Evolutionary conservation across 1,140 invertebrate genomes (phyloP).

Genomic region (Subanguina moxae): DNA sequence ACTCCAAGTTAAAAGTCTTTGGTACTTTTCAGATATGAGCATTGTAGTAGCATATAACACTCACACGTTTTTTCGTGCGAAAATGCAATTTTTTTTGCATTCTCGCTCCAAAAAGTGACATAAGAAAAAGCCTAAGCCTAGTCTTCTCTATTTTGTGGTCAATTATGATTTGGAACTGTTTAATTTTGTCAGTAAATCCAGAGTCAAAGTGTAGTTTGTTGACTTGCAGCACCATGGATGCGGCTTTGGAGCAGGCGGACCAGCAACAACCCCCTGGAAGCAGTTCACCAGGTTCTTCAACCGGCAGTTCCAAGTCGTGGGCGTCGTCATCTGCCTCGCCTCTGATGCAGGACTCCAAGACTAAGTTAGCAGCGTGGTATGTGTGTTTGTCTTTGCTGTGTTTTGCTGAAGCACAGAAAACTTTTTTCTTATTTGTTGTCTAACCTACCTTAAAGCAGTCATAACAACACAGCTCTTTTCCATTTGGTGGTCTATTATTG

Average conservation of each 20-base stretch:
- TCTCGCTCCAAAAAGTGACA: too few species aligned
- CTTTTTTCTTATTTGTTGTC: too few species aligned
- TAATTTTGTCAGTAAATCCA: conserved; percentile 6
- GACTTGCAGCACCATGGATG: conserved; percentile 19
- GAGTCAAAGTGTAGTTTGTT: background rate
- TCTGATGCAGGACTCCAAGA: conserved; percentile 25
- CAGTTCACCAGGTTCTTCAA: background rate
- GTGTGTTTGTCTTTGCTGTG: conserved; percentile 21
- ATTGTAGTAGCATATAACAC: too few species aligned
- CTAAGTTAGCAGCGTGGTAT: conserved; percentile 32
- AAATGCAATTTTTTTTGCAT: too few species aligned
- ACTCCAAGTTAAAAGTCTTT: too few species aligned
- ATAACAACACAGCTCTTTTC: too few species aligned
- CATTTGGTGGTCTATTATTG: too few species aligned
- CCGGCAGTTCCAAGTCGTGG: background rate
- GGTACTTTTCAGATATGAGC: too few species aligned
- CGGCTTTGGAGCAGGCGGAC: background rate
- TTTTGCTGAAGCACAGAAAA: conserved; percentile 3
- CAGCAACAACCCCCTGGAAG: background rate
- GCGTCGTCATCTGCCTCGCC: background rate
- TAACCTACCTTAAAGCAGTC: too few species aligned
- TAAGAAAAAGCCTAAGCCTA: too few species aligned
- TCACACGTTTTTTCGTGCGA: too few species aligned
- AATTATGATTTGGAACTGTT: background rate
- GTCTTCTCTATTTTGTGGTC: background rate